Conservation (phyloP, 2,797 vertebrate species). For the Hirundo rustica region DNA sequence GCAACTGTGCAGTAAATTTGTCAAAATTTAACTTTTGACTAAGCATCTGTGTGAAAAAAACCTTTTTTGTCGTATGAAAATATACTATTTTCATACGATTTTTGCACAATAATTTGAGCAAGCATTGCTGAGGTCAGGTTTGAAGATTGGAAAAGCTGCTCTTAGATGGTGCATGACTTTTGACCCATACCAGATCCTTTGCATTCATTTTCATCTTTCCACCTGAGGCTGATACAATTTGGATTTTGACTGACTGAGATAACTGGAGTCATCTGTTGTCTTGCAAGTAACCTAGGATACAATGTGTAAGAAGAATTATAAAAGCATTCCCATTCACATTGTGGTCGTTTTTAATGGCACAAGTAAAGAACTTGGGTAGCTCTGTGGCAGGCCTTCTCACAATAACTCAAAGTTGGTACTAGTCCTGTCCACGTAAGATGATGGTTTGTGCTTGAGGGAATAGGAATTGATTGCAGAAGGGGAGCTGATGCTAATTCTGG, state of each 20-base stretch:
- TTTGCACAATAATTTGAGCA: neutral
- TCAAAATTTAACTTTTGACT: neutral
- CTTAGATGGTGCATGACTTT: neutral
- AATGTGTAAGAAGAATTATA: accelerated
- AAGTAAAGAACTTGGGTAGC: neutral
- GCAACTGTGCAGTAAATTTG: neutral
- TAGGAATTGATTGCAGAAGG: neutral
- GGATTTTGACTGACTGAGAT: neutral
- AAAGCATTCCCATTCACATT: neutral
- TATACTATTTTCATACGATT: neutral
- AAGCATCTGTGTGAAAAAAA: neutral
- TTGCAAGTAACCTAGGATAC: neutral
- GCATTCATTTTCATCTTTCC: neutral
- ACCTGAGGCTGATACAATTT: neutral
- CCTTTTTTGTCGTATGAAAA: neutral
- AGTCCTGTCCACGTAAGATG: neutral
- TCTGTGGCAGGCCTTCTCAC: neutral
- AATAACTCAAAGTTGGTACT: neutral
- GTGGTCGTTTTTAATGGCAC: neutral
- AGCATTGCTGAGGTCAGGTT: neutral
- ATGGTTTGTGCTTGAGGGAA: neutral
- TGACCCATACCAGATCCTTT: accelerated
- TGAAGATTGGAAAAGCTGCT: neutral
- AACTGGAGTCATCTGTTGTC: neutral
- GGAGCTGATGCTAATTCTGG: neutral